Evolutionary conservation across 2,888 invertebrate species (phyloP).

Genomic region (Falcaria lacertinaria): DNA sequence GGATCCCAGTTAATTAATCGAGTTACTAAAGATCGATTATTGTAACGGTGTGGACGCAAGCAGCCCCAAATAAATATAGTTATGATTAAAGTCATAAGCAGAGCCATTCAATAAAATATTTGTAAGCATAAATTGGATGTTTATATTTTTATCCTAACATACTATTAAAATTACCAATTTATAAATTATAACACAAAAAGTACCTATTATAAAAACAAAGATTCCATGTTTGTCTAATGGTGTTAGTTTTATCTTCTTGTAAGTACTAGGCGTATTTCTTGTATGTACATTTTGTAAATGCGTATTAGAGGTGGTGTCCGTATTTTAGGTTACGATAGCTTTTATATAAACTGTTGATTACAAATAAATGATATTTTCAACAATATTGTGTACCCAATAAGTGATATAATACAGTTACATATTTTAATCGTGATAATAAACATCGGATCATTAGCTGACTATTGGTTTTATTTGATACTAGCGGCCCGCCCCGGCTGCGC

Average conservation of each 20-base stretch:
- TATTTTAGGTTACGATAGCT: conserved; percentile 20
- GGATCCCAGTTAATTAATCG: too few relatives aligned
- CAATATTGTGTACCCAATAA: conserved; percentile 39
- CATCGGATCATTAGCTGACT: conserved; percentile 46
- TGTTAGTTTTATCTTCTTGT: conserved; percentile 42
- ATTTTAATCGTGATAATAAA: conserved; percentile 68
- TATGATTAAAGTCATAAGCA: not conserved
- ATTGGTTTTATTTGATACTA: conserved; percentile 40
- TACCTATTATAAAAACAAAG: conserved; percentile 32
- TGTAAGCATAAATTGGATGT: conserved; percentile 40
- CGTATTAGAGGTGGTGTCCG: conserved; percentile 13
- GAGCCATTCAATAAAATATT: conserved; percentile 33
- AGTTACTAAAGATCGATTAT: too few relatives aligned
- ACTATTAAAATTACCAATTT: conserved; percentile 22
- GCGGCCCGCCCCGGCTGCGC: too few relatives aligned
- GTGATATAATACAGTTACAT: conserved; percentile 56
- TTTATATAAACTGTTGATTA: conserved; percentile 49
- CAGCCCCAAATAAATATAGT: not conserved
- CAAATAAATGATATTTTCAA: conserved; percentile 22
- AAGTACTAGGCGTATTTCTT: conserved; percentile 34
- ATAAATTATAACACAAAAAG: conserved; percentile 21
- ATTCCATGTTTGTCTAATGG: conserved; percentile 63
- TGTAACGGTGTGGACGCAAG: not conserved
- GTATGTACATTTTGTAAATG: conserved; percentile 71
- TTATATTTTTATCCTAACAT: conserved; percentile 48